Conservation (phyloP, 2,888 invertebrate genomes). For the Pheosia tremula region DNA sequence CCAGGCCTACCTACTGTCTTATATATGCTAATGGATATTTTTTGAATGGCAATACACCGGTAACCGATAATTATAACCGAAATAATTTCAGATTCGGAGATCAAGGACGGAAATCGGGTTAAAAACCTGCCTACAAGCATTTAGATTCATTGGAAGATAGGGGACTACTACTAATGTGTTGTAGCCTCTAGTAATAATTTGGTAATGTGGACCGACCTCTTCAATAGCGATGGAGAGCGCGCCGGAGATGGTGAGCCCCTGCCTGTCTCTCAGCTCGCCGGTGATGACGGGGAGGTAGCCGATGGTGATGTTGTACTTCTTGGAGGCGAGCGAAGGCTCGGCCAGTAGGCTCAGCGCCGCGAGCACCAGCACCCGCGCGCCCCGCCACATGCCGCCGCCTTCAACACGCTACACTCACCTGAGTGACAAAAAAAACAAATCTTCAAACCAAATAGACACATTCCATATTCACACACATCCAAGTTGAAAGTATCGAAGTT, state of each 20-base stretch:
- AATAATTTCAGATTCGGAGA: too few species aligned
- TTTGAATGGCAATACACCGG: too few species aligned
- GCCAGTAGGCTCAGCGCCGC: slow-evolving; percentile 85
- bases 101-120: too few species aligned
- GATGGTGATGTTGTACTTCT: slow-evolving; percentile 87
- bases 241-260: slow-evolving; percentile 95
- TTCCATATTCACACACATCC: too few species aligned
- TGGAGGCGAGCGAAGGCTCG: slow-evolving; percentile 79
- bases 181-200: neutral
- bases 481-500: too few species aligned
- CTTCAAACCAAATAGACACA: too few species aligned
- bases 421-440: slow-evolving; percentile 10
- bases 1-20: slow-evolving; percentile 15
- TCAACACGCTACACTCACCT: slow-evolving; percentile 71
- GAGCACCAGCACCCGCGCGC: slow-evolving; percentile 87
- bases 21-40: slow-evolving; percentile 16
- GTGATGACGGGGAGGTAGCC: slow-evolving; percentile 94
- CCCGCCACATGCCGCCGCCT: slow-evolving; percentile 86
- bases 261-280: slow-evolving; percentile 90
- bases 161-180: too few species aligned
- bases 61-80: too few species aligned
- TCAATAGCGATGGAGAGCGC: slow-evolving; percentile 95
- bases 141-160: too few species aligned
- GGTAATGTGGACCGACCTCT: slow-evolving; percentile 80
- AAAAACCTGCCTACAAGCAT: too few species aligned